Evolutionary conservation across 1,140 invertebrate genomes (phyloP).

Genomic region (Habropoda laboriosa): DNA sequence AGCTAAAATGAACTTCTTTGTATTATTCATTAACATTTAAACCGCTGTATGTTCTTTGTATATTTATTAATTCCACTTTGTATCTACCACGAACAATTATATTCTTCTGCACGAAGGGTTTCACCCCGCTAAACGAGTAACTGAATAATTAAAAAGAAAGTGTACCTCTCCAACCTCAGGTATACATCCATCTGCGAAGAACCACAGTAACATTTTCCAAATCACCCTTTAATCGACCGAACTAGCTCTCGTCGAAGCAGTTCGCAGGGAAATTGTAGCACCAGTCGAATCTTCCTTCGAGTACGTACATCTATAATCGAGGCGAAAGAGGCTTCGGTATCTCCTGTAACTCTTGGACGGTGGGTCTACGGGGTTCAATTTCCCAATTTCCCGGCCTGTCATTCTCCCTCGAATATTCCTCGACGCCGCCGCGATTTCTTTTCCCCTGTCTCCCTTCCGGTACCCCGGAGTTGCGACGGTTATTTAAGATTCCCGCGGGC

Average conservation of each 20-base stretch:
- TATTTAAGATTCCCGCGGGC: constrained; percentile 71
- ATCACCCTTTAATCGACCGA: background rate
- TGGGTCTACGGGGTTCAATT: constrained; percentile 71
- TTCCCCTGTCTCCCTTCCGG: background rate
- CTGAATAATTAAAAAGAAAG: too few relatives aligned
- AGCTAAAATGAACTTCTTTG: too few relatives aligned
- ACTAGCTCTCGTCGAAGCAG: background rate
- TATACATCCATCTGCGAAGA: too few relatives aligned
- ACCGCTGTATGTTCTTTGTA: too few relatives aligned
- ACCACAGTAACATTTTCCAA: too few relatives aligned
- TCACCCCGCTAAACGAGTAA: too few relatives aligned
- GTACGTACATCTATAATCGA: background rate
- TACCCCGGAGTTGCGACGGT: constrained; percentile 47
- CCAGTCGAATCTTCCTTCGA: constrained; percentile 1
- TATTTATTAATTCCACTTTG: too few relatives aligned
- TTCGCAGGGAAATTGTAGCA: background rate
- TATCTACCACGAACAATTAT: too few relatives aligned
- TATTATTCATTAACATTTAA: too few relatives aligned
- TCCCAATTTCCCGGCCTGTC: constrained; percentile 74
- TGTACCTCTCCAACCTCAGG: too few relatives aligned
- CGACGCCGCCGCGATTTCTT: constrained; percentile 21
- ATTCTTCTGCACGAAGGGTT: too few relatives aligned
- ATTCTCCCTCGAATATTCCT: constrained; percentile 69
- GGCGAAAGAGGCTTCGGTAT: constrained; percentile 22
- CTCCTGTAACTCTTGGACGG: background rate